Percentiles rank a stretch among this genome's conserved stretches.
Conservation (phyloP, 2,888 invertebrate species). For the Troglohyphantes excavatus region DNA sequence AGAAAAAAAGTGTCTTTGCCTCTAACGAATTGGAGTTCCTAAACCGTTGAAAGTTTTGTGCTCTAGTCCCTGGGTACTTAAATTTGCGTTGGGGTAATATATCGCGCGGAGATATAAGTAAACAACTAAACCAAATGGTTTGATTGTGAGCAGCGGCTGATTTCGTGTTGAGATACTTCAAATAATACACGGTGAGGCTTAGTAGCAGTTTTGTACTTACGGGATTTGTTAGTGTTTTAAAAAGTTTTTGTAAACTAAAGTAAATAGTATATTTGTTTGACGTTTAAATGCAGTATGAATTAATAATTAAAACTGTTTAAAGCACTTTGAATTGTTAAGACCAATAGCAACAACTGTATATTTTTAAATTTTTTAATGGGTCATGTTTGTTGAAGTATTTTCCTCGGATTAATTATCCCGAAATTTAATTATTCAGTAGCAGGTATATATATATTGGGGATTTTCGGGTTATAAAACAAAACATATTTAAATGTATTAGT, state of each 20-base stretch:
- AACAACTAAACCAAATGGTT: not conserved
- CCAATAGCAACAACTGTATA: too few species aligned
- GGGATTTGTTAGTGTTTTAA: not conserved
- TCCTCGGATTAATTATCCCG: too few species aligned
- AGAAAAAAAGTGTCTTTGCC: not conserved
- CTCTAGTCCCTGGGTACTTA: not conserved
- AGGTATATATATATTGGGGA: too few species aligned
- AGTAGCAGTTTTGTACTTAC: too few species aligned
- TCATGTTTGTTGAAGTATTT: too few species aligned
- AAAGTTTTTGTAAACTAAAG: not conserved
- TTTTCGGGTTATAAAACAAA: too few species aligned
- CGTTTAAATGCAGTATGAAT: not conserved
- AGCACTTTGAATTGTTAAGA: too few species aligned
- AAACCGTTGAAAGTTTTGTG: constrained; percentile 36
- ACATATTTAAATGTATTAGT: too few species aligned
- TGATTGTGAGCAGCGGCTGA: not conserved
- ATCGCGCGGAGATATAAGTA: not conserved
- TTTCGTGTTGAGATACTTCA: not conserved
- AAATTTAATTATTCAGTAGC: too few species aligned
- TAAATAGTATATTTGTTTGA: not conserved
- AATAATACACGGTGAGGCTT: not conserved
- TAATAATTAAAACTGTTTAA: not conserved
- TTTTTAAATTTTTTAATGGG: too few species aligned
- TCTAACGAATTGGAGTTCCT: constrained; percentile 19
- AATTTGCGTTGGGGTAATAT: not conserved